Base-by-base conservation (phyloP, 2,797 vertebrate species). In the Heteromormyrus szaboi region DNA sequence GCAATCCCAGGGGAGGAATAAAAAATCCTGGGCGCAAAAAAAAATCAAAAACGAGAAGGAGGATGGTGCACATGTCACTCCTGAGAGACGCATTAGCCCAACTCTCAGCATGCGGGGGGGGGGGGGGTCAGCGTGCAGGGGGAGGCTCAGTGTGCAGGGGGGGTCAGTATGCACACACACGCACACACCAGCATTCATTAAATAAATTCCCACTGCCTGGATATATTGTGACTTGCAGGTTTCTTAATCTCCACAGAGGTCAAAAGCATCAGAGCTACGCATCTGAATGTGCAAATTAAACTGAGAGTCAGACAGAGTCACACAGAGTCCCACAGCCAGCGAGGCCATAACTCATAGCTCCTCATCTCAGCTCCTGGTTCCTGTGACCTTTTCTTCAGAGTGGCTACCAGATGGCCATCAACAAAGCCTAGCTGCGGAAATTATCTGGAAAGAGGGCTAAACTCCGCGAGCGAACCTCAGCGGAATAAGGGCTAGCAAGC, bases 1-100 rank as follows among this genome's bases (percentile, higher is more conserved):
- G 91, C 92, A 90, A 89, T 91, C 93, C 29, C 8, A 72, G 79
- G 90, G 92, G 89, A 50, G 46, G 53, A 81, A 65, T 25, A 81
- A 62, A 87, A 41, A 89, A 51, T 76, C 50, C 29, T n/a, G 0
- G n/a, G 22, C 9, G 7, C n/a, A 51, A 29, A 81, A 81, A 44
- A 41, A 22, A 41, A 1, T 2, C 3, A 81, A 8, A 56, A 56
- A 12, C 85, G 19, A 56, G 56, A 89, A 46, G 76, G 89, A 88
- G 91, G 92, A 92, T 92, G 92, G 22, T 14, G 41, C 8, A 25
- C 90, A 91, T 91, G 90, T 89, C 89, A 92, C 88, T 91, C 89
- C 51, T 48, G 89, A 79, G 85, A 91, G 88, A 89, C 41, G 89
- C 87, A 51, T 83, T 89, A 81, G 37, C 88, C 90, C 92, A 12